phyloP scores from a whole-genome alignment of 2,888 invertebrate genomes.

The Amphiduros pacificus region DNA sequence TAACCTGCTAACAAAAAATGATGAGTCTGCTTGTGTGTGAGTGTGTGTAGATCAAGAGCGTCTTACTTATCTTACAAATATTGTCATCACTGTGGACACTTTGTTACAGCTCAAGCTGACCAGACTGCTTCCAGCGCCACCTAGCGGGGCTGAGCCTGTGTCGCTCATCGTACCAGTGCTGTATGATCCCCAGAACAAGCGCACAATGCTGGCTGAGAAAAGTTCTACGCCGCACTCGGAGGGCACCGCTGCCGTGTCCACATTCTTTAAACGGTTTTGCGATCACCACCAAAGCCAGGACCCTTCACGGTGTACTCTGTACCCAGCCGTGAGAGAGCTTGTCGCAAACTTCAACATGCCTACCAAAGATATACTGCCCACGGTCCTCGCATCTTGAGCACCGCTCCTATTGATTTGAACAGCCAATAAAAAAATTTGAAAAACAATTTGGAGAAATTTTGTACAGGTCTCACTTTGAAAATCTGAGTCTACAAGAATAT shows the following conservation, averaged over 20 bases:
- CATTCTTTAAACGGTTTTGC: conserved; percentile 54
- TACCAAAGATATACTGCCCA: too few relatives aligned
- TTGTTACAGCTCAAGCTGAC: conserved; percentile 74
- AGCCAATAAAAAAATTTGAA: too few relatives aligned
- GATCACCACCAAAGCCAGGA: conserved; percentile 54
- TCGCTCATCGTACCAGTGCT: conserved; percentile 84
- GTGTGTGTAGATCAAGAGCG: too few relatives aligned
- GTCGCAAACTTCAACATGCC: conserved; percentile 81
- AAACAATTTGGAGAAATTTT: too few relatives aligned
- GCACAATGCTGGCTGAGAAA: conserved; percentile 84
- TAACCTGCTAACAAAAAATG: too few relatives aligned
- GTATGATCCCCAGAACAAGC: conserved; percentile 84
- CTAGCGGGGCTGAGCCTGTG: conserved; percentile 67
- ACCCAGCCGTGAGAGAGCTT: conserved; percentile 87
- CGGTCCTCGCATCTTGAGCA: too few relatives aligned
- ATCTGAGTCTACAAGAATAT: too few relatives aligned
- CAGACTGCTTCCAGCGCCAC: conserved; percentile 64
- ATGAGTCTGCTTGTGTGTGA: too few relatives aligned
- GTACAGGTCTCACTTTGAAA: too few relatives aligned
- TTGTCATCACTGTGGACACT: too few relatives aligned
- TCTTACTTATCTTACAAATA: too few relatives aligned
- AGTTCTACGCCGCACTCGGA: conserved; percentile 35
- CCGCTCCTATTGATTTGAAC: too few relatives aligned
- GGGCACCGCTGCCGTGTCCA: conserved; percentile 34
- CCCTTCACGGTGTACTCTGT: conserved; percentile 79